Percentiles rank a stretch among this genome's conserved stretches.
Conservation (phyloP, 2,888 invertebrate species). For the Escarpia spicata region DNA sequence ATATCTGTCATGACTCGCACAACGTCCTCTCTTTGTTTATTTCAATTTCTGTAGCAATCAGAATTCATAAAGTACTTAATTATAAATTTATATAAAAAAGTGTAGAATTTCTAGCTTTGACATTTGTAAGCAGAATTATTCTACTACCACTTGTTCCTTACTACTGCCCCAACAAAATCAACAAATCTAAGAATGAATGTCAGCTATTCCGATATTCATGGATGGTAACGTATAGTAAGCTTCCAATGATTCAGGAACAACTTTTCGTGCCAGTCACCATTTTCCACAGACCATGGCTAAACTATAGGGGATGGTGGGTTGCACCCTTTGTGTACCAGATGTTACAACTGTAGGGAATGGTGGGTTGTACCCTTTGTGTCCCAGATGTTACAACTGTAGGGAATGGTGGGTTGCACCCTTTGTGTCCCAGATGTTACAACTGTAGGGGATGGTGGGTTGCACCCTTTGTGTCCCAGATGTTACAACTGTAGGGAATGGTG, state of each 20-base stretch:
- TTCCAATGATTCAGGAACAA: not conserved
- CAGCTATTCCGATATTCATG: not conserved
- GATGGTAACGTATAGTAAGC: not conserved
- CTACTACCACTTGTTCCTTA: not conserved
- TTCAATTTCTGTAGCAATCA: not conserved
- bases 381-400: too few relatives aligned
- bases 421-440: too few relatives aligned
- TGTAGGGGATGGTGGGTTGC: too few relatives aligned
- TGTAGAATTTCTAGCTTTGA: not conserved
- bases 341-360: too few relatives aligned
- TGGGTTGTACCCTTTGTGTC: too few relatives aligned
- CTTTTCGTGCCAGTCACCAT: not conserved
- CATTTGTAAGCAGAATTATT: not conserved
- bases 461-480: not conserved
- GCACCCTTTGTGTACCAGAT: too few relatives aligned
- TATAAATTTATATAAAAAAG: not conserved
- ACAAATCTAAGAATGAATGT: not conserved
- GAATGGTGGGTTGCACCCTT: too few relatives aligned
- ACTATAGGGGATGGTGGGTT: not conserved
- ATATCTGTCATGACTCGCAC: not conserved
- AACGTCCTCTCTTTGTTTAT: not conserved
- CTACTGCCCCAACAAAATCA: not conserved
- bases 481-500: not conserved
- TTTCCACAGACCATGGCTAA: not conserved
- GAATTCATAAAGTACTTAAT: not conserved